A percentile compares a stretch with the other conserved stretches of the same genome.
Evolutionary conservation across 1,140 invertebrate genomes (phyloP).

Genomic region (Prorops nasuta): DNA sequence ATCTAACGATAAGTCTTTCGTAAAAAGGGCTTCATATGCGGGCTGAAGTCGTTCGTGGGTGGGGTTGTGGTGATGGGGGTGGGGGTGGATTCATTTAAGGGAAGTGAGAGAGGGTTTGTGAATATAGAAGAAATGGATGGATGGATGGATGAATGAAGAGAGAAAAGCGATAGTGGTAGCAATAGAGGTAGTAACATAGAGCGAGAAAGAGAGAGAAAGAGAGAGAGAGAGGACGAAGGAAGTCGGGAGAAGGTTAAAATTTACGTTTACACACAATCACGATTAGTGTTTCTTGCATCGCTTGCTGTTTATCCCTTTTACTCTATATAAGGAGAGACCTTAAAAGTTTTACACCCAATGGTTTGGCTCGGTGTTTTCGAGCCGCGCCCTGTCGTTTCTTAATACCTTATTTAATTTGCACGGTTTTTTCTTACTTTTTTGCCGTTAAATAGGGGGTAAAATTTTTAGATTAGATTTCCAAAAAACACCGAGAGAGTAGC

Average conservation of each 20-base stretch:
- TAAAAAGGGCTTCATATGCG: too few species aligned
- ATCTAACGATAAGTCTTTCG: constrained; percentile 56
- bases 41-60: too few species aligned
- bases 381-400: constrained; percentile 16
- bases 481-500: constrained; percentile 56
- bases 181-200: background rate
- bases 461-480: constrained; percentile 53
- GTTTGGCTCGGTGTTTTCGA: constrained; percentile 31
- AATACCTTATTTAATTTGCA: constrained; percentile 9
- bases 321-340: constrained; percentile 50
- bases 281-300: constrained; percentile 42
- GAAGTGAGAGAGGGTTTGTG: too few species aligned
- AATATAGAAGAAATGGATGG: too few species aligned
- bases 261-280: constrained; percentile 52
- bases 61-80: too few species aligned
- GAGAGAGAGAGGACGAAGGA: background rate
- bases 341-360: constrained; percentile 51
- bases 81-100: too few species aligned
- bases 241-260: background rate
- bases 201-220: background rate
- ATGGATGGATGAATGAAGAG: too few species aligned
- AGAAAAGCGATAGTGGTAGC: too few species aligned
- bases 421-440: constrained; percentile 12
- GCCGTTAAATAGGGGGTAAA: constrained; percentile 34
- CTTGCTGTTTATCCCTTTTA: constrained; percentile 28